phyloP scores from a whole-genome alignment of 2,113 vertebrate species.

The Regulus satrapa region DNA sequence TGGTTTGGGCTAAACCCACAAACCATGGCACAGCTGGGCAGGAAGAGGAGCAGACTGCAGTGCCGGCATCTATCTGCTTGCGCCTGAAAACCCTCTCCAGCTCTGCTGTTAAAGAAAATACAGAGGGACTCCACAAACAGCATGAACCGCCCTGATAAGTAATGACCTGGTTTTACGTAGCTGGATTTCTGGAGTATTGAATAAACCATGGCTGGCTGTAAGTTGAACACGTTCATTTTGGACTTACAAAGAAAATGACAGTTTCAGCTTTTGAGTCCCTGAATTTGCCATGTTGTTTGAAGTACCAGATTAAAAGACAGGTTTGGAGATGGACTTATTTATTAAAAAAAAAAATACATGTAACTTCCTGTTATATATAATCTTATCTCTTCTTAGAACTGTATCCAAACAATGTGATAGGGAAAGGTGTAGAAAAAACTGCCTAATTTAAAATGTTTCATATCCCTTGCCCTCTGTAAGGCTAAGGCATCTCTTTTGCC shows the following conservation, averaged over 20 bases:
- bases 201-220: neutral
- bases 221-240: fast-evolving
- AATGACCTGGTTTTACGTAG: neutral
- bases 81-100: neutral
- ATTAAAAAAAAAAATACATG: neutral
- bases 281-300: neutral
- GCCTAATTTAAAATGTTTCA: neutral
- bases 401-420: neutral
- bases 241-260: neutral
- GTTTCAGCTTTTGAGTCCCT: neutral
- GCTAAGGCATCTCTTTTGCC: neutral
- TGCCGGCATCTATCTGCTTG: neutral
- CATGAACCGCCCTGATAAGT: neutral
- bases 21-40: constrained; percentile 61
- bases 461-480: neutral
- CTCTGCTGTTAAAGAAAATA: neutral
- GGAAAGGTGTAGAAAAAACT: neutral
- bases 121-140: neutral
- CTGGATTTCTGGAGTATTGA: neutral
- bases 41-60: constrained; percentile 59
- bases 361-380: neutral
- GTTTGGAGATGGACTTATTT: neutral
- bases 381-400: neutral
- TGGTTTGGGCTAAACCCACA: constrained; percentile 30
- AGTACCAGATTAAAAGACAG: neutral